Conservation (phyloP, 2,888 invertebrate species). For the Julus scanicus region DNA sequence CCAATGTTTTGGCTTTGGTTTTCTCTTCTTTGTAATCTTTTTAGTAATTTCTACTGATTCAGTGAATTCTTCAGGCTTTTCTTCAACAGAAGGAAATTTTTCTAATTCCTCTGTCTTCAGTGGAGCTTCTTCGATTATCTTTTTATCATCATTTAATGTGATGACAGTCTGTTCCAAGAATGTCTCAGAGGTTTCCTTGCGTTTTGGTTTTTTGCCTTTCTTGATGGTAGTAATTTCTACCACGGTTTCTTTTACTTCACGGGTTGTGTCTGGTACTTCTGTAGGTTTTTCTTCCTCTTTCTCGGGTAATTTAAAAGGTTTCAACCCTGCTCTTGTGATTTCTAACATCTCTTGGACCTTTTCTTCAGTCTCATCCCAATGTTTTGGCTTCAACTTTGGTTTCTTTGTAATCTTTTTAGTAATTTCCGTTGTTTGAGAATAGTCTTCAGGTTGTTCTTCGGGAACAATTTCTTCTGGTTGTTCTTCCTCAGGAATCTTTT, state of each 20-base stretch:
- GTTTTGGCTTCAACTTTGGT: conserved; percentile 47
- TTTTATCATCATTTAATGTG: conserved; percentile 46
- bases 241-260: conserved; percentile 26
- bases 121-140: conserved; percentile 44
- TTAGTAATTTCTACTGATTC: neutral
- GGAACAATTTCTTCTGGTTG: neutral
- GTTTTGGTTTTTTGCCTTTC: conserved; percentile 55
- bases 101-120: conserved; percentile 40
- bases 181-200: neutral
- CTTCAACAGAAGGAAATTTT: neutral
- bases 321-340: conserved; percentile 56
- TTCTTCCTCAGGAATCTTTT: conserved; percentile 12
- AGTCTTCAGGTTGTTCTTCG: conserved; percentile 61
- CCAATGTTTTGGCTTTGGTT: neutral
- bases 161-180: conserved; percentile 49
- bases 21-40: neutral
- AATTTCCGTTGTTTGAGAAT: conserved; percentile 58
- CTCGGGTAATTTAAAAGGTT: conserved; percentile 58
- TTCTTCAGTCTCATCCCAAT: conserved; percentile 25
- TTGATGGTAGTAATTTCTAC: conserved; percentile 51
- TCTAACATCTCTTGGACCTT: neutral
- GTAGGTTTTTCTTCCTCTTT: conserved; percentile 56
- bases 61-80: conserved; percentile 66
- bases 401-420: conserved; percentile 12
- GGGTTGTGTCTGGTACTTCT: conserved; percentile 45